Conservation (phyloP, 2,888 invertebrate species). For the Syritta pipiens region DNA sequence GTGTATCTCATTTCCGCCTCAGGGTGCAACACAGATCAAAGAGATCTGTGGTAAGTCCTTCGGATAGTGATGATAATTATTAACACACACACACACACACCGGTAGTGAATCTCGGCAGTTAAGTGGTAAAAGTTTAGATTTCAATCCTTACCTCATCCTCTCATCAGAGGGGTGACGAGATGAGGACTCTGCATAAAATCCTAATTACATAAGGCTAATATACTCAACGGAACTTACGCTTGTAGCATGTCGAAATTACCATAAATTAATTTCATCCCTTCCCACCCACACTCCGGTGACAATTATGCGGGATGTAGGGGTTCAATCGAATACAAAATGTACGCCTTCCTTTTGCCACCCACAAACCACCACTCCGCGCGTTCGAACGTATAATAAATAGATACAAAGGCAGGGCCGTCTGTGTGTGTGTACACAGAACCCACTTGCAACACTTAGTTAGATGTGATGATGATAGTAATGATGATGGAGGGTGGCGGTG, state of each 20-base stretch:
- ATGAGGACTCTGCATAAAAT: conserved; percentile 7
- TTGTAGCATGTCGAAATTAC: conserved; percentile 41
- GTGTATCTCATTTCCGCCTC: background rate
- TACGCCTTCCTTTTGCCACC: background rate
- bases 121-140: background rate
- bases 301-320: conserved; percentile 18
- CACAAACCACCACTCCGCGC: background rate
- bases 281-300: background rate
- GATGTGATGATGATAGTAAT: conserved; percentile 37
- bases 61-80: background rate
- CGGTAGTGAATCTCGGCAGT: background rate
- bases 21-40: conserved; percentile 36
- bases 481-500: conserved; percentile 4
- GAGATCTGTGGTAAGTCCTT: background rate
- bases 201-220: conserved; percentile 42
- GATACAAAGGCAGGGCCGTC: background rate
- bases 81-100: background rate
- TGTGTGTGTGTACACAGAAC: background rate
- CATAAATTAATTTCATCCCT: conserved; percentile 42
- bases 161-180: background rate
- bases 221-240: conserved; percentile 41
- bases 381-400: background rate
- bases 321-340: conserved; percentile 45
- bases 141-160: background rate
- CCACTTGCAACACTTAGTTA: conserved; percentile 31